Conservation (phyloP, 2,888 invertebrate genomes). For the Drosophila buzzatii region DNA sequence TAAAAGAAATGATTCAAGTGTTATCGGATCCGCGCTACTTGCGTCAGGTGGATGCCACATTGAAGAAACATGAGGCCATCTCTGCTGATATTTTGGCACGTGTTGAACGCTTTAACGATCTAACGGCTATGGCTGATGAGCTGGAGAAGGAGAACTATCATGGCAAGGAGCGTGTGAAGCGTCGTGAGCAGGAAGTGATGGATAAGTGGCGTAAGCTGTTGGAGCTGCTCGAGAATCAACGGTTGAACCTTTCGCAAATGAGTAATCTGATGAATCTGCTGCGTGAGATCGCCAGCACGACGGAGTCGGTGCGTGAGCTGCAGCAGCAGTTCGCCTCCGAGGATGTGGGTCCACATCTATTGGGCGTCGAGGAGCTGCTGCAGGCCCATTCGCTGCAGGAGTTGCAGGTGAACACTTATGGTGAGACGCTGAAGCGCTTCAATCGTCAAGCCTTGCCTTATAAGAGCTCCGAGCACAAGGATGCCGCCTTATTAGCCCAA, state of each 20-base stretch:
- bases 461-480: slow-evolving; percentile 87
- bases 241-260: slow-evolving; percentile 90
- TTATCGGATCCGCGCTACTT: slow-evolving; percentile 96
- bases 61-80: slow-evolving; percentile 99
- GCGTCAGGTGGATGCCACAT: slow-evolving; percentile 97
- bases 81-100: slow-evolving; percentile 97
- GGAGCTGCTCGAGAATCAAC: slow-evolving; percentile 93
- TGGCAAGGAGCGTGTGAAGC: slow-evolving; percentile 91
- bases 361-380: slow-evolving; percentile 97
- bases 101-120: slow-evolving; percentile 96
- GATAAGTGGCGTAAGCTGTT: slow-evolving; percentile 95
- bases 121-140: slow-evolving; percentile 97
- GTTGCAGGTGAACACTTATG: slow-evolving; percentile 94
- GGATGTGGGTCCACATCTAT: slow-evolving; percentile 96
- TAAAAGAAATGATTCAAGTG: slow-evolving; percentile 99
- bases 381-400: slow-evolving; percentile 97
- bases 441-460: slow-evolving; percentile 89
- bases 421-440: slow-evolving; percentile 93
- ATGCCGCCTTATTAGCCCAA: slow-evolving; percentile 88
- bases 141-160: slow-evolving; percentile 96
- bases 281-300: slow-evolving; percentile 95
- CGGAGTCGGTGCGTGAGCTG: slow-evolving; percentile 93
- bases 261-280: slow-evolving; percentile 94
- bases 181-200: slow-evolving; percentile 89
- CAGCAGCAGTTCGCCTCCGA: slow-evolving; percentile 90